A percentile compares a stretch with the other conserved stretches of the same genome.
These are phyloP conservation scores for Petromus typicus DNA, from an alignment of 2,113 vertebrate genomes.

Conservation along the genomic window DNA sequence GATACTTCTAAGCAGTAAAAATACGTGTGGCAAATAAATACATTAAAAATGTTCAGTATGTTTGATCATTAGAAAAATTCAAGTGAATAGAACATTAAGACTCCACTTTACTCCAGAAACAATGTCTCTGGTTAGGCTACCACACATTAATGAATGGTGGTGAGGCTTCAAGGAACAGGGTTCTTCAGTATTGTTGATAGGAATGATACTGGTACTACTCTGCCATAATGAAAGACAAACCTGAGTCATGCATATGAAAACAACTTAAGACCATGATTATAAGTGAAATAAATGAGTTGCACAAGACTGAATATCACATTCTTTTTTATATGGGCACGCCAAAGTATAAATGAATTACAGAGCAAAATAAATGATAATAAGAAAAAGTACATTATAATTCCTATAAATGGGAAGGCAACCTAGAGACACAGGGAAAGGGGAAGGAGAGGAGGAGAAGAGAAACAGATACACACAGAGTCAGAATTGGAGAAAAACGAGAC, in stretches of 20 bases:
- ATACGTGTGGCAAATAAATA: neutral
- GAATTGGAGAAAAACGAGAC: too few species aligned
- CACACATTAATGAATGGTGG: neutral
- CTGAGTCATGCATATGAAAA: neutral
- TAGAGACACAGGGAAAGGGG: neutral
- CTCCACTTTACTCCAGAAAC: neutral
- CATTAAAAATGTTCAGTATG: neutral
- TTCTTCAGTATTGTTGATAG: neutral
- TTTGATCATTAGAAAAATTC: neutral
- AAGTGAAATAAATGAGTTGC: neutral
- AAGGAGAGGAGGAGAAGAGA: neutral
- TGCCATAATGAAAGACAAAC: neutral
- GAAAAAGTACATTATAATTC: neutral
- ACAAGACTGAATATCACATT: neutral
- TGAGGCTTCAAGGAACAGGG: neutral
- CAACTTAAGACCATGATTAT: neutral
- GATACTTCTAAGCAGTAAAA: neutral
- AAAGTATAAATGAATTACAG: neutral
- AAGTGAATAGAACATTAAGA: neutral
- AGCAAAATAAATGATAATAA: neutral
- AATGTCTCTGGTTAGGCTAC: neutral
- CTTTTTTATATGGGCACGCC: neutral
- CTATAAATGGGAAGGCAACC: neutral
- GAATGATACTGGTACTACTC: neutral
- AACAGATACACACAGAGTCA: too few species aligned